These are phyloP conservation scores for Callionymus lyra DNA, from an alignment of 2,113 vertebrate species.

Conservation along the genomic window DNA sequence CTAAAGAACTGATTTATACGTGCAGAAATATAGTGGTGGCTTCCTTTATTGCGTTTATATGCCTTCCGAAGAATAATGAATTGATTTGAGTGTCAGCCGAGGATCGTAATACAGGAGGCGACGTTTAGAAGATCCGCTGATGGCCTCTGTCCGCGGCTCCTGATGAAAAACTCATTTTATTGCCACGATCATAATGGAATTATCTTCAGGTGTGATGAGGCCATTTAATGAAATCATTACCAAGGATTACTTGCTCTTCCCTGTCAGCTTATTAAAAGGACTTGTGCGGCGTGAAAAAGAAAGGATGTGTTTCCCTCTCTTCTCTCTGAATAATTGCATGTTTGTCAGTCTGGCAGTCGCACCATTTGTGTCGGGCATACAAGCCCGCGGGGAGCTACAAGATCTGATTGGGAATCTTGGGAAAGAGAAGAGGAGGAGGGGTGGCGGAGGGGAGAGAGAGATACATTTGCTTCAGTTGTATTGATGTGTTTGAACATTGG, in stretches of 20 bases:
- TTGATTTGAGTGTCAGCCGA: conserved; percentile 36
- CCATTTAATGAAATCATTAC: conserved; percentile 70
- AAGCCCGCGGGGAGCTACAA: conserved; percentile 62
- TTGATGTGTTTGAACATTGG: conserved; percentile 50
- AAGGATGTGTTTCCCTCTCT: conserved; percentile 13
- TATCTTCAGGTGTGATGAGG: conserved; percentile 71
- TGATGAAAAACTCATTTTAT: conserved; percentile 72
- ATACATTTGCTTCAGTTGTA: conserved; percentile 38
- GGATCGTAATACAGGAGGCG: conserved; percentile 45
- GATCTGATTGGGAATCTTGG: conserved; percentile 67
- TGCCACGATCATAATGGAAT: conserved; percentile 71
- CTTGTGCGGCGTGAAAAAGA: conserved; percentile 32
- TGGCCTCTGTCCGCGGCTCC: conserved; percentile 54
- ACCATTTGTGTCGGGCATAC: conserved; percentile 62
- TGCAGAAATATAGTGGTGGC: no score
- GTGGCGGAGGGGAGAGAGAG: neutral
- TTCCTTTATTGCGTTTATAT: no score
- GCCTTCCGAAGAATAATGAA: no score
- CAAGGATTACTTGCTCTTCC: conserved; percentile 63
- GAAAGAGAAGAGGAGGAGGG: conserved; percentile 10
- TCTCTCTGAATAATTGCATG: conserved; percentile 50
- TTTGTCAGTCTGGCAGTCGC: conserved; percentile 59
- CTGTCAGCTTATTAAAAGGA: conserved; percentile 55
- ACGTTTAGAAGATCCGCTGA: no score
- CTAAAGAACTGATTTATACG: no score